Evolutionary conservation across 2,797 vertebrate species (phyloP), one percentile per base, ranked within the genome.

Genomic region (Sphenopsis melanotis): DNA sequence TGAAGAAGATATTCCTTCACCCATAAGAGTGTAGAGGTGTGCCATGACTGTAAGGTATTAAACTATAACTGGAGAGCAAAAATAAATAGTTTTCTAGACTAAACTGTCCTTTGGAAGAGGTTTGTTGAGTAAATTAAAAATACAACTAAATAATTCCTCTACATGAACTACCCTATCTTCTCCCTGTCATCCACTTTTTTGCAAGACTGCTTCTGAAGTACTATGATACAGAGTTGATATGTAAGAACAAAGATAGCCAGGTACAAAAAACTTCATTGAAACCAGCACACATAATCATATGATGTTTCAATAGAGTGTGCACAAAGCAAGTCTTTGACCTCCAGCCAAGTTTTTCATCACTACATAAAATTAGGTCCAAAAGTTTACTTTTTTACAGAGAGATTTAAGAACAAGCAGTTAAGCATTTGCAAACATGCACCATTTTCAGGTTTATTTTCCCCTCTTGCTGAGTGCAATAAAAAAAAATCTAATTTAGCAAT

Each of bases 121-220:
- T 63, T 74, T 59, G 29, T 74, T 91, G 30, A 61, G 42, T 87
- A 64, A 64, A 86, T 71, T 71, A 39, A 63, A 83, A 80, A 49
- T 26, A 42, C 12, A 94, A 37, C 23, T 46, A 30, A 56, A 27
- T 49, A 15, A 34, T 46, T 77, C 47, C 37, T 80, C 27, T 32
- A 2, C 2, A 3, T 39, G 42, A 86, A 88, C 46, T 29, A 81
- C 14, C 50, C 17, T n/a, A 27, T 96, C 72, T n/a, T 96, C 93
- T 90, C 98, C 37, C 23, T 2, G 0, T 16, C 47, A 46, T 99
- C 98, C 98, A 99, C 30, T 99, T 97, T 99, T 99, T 89, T 99
- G 98, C 69, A 99, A 98, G 81, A 99, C 98, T 71, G 98, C 99
- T 98, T 99, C 99, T 76, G 98, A 98, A 72, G 98, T 99, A 95